Conservation (phyloP, 2,888 invertebrate genomes). For the Chalcis sispes region DNA sequence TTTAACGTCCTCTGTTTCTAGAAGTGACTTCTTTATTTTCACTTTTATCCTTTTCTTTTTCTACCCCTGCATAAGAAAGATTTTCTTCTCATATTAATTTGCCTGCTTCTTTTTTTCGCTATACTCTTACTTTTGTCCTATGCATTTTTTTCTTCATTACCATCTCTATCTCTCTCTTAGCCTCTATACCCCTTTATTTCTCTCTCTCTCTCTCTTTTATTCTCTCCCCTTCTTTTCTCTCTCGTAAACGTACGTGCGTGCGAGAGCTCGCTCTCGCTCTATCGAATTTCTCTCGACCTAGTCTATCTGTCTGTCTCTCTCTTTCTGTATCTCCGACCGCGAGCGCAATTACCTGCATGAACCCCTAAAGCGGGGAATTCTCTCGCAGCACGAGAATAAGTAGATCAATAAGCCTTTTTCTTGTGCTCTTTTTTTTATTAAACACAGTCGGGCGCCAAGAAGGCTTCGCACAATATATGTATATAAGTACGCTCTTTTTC, state of each 20-base stretch:
- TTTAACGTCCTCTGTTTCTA: conserved; percentile 15
- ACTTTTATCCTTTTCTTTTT: neutral
- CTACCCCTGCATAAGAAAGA: neutral
- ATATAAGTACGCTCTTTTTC: conserved; percentile 9
- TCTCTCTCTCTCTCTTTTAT: neutral
- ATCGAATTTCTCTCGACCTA: too few relatives aligned
- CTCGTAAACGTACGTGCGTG: neutral
- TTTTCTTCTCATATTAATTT: conserved; percentile 31
- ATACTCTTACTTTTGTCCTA: too few relatives aligned
- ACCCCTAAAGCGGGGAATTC: conserved; percentile 35
- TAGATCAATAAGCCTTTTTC: conserved; percentile 47
- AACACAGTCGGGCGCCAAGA: conserved; percentile 3
- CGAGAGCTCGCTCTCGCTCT: too few relatives aligned
- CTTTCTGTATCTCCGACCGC: conserved; percentile 13
- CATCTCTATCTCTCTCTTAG: neutral
- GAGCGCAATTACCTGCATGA: conserved; percentile 50
- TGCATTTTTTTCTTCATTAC: conserved; percentile 16
- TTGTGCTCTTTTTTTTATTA: conserved; percentile 32
- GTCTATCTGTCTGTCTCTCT: conserved; percentile 6
- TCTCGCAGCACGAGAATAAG: conserved; percentile 41
- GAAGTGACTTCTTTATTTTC: conserved; percentile 16
- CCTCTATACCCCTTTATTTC: neutral
- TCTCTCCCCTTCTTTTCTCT: neutral
- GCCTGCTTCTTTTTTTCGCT: conserved; percentile 16
- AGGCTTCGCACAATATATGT: conserved; percentile 5